Evolutionary conservation across 2,797 vertebrate genomes (phyloP), one percentile per base, ranked within the genome.

Genomic region (Halcyon chelicuti): DNA sequence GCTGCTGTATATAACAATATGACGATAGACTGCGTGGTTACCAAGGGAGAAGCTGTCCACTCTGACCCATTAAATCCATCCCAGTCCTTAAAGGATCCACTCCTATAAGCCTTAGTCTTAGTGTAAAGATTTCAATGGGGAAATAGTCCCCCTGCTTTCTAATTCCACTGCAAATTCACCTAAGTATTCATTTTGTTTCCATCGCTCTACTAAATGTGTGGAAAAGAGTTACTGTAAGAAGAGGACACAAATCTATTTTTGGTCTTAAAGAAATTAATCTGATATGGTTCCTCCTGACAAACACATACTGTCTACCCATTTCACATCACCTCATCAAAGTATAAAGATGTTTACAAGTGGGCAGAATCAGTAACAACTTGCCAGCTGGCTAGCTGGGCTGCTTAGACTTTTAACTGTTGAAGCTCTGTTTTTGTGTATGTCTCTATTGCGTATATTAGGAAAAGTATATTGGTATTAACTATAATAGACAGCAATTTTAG

Each of bases 301-400:
- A 71, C 57, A 42, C 74, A 51, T 71, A 67, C 74, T 42, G 47
- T 57, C 74, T 92, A 82, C 74, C 63, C 60, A 51, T 92, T 94
- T 90, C 2, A 0, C 37, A 29, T 93, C 44, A 77, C 44, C 70
- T 93, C 54, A 49, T 95, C 77, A 93, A 88, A 93, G 77, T 80
- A 75, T 54, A 37, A 65, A 87, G 72, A 57, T 91, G 54, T 89
- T 96, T 96, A 87, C 51, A 90, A 90, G 68, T 74, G 85, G 91
- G 54, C 37, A 83, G 84, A 80, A 55, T 80, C 33, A 71, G 90
- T 87, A 85, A 39, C 47, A 51, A 21, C 74, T 93, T 93, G 71
- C 55, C 79, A 81, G 33, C 82, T 94, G 82, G 46, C 63, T 81
- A 46, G 35, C 73, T 86, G 44, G 42, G n/a, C 51, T 90, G 58